Evolutionary conservation across 1,140 invertebrate genomes (phyloP), one percentile per base, ranked within the genome.

Genomic region (Plutomurus gul): DNA sequence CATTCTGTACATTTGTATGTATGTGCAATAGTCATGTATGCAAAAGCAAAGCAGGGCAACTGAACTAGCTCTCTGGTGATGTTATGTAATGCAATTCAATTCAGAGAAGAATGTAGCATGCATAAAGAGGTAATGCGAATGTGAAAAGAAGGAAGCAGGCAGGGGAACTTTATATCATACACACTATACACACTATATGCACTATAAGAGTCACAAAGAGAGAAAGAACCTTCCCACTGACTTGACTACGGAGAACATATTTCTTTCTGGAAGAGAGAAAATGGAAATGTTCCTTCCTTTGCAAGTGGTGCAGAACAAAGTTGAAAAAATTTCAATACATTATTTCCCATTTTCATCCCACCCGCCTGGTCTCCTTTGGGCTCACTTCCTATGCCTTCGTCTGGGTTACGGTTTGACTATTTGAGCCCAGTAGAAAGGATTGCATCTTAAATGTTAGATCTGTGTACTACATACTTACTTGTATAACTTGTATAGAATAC

Each of bases 251-350:
- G 37, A 56, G 46, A 51, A 51, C 74, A 75, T 75, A 75, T 75
- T 75, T 75, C 74, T 75, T 75, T 10, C n/a, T 27, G 60, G 49
- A 56, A 56, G 46, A 56, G 39, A 22, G 30, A 56, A 75, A 75
- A 56, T 75, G 73, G 73, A 75, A 75, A 75, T 75, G 46, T 75
- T 75, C 74, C 49, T 51, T 51, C 73, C 73, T 43, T 49, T 75
- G 22, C 74, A 75, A 75, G 74, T 56, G 74, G 49, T 40, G 74
- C 46, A 75, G 74, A 75, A 75, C 74, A 51, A 51, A 75, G 74
- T 75, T 75, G 74, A 75, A 75, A 75, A 75, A 75, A 75, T 75
- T 56, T 75, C 74, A 51, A 75, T 75, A 75, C 74, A 75, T 75
- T 75, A 51, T 75, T 75, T 56, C 47, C 74, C 74, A 75, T 56